Base-by-base conservation (phyloP, 2,888 invertebrate genomes). In the Chironomus riparius region DNA sequence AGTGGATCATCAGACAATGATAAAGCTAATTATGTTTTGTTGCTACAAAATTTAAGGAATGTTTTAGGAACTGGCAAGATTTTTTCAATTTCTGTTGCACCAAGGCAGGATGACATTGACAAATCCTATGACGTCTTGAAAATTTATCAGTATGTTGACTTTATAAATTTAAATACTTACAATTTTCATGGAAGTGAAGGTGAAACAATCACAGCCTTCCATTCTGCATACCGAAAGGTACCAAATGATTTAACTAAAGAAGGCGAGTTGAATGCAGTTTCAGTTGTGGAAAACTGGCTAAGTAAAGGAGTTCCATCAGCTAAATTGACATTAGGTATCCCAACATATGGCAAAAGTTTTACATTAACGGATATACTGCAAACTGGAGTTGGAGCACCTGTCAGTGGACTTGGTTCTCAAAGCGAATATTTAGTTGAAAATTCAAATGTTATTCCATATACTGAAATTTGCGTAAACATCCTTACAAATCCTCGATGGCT, bases 241-340 rank as follows among this genome's bases (percentile, higher is more conserved):
- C 7, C 2, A 3, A 21, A 13, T 12, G 65, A 65, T 10, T 3
- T 10, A 21, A 13, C 5, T 4, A 4, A 2, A 21, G 13, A 65
- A 22, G 12, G 21, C 5, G 24, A 65, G 13, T 65, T 24, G 47
- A 75, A 68, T 68, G 68, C 61, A 22, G 50, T 48, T 4, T 24
- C 75, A 12, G 22, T 28, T 2, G 82, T 88, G 5, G 79, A 83
- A 48, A 85, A 85, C 77, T 89, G 88, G 87, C 77, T 88, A 1
- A 81, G 82, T 1, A 83, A 86, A 62, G 88, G 88, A 4, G 86
- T 86, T 1, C 81, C 84, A 7, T 82, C 86, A 7, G 81, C 86
- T 5, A 91, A 91, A 80, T 78, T 92, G 0, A 84, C 88, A 0
- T 76, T 92, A 0, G 91, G 91, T 0, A 81, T 91, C 61, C 88